A percentile compares a stretch with the other conserved stretches of the same genome.
Evolutionary conservation across 2,113 vertebrate genomes (phyloP).

Genomic region (Todiramphus chloris): DNA sequence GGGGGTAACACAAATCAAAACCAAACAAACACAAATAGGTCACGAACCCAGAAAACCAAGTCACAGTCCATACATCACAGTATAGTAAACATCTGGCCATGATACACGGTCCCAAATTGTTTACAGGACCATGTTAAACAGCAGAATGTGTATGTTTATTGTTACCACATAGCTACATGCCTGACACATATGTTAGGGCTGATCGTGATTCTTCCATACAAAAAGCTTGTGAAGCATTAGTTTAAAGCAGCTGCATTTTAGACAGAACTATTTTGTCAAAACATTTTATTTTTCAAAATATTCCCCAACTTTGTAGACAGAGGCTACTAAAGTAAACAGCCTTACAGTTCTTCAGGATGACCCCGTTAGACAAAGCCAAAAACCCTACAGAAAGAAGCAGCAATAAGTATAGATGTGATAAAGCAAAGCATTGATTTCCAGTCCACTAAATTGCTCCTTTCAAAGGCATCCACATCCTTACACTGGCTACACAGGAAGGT

Average conservation of each 20-base stretch:
- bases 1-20: not conserved
- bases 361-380: not conserved
- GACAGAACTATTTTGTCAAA: not conserved
- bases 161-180: not conserved
- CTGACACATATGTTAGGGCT: not conserved
- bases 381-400: not conserved
- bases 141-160: not conserved
- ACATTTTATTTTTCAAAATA: not conserved
- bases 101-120: not conserved
- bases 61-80: not conserved
- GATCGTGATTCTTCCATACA: not conserved
- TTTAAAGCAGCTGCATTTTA: not conserved
- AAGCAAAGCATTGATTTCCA: not conserved
- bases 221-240: not conserved
- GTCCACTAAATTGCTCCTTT: not conserved
- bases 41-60: not conserved
- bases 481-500: rapidly evolving
- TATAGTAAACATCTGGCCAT: not conserved
- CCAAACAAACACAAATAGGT: rapidly evolving
- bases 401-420: not conserved
- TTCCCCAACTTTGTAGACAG: not conserved
- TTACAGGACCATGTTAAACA: not conserved
- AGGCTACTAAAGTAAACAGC: not conserved
- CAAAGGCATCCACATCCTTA: not conserved
- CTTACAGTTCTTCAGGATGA: not conserved